A percentile compares a stretch with the other conserved stretches of the same genome.
Conservation (phyloP, 2,888 invertebrate genomes). For the Myathropa florea region DNA sequence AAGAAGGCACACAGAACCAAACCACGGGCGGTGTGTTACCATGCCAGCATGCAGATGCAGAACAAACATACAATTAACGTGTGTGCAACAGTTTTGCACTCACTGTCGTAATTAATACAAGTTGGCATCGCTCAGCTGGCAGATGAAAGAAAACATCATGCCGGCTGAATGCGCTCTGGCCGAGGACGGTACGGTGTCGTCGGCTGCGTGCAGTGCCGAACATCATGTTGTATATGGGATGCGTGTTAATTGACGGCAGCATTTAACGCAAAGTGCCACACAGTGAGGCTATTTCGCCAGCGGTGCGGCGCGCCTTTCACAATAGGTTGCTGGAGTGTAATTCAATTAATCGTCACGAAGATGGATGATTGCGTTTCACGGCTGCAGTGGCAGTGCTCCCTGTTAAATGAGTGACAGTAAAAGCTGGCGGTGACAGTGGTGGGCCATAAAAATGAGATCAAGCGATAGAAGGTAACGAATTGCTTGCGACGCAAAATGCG, state of each 20-base stretch:
- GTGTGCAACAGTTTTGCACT: constrained; percentile 58
- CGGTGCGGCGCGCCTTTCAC: constrained; percentile 45
- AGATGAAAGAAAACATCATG: constrained; percentile 67
- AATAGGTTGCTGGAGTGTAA: constrained; percentile 67
- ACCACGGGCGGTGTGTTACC: constrained; percentile 1
- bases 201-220: constrained; percentile 27
- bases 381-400: constrained; percentile 27
- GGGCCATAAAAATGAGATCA: constrained; percentile 42
- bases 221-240: constrained; percentile 63
- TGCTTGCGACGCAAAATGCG: constrained; percentile 11
- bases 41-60: not conserved
- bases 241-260: constrained; percentile 65
- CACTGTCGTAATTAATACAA: constrained; percentile 66
- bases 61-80: constrained; percentile 43
- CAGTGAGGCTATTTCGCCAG: constrained; percentile 31
- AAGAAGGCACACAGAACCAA: constrained; percentile 7
- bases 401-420: constrained; percentile 54
- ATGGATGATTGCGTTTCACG: constrained; percentile 64
- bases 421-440: constrained; percentile 33
- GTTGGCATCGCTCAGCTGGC: constrained; percentile 58
- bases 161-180: constrained; percentile 21
- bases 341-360: constrained; percentile 69
- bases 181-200: constrained; percentile 4
- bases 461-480: constrained; percentile 38
- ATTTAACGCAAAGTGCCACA: constrained; percentile 60